Evolutionary conservation across 2,888 invertebrate species (phyloP), one percentile per base, ranked within the genome.

Genomic region (Carpatolechia fugitivella): DNA sequence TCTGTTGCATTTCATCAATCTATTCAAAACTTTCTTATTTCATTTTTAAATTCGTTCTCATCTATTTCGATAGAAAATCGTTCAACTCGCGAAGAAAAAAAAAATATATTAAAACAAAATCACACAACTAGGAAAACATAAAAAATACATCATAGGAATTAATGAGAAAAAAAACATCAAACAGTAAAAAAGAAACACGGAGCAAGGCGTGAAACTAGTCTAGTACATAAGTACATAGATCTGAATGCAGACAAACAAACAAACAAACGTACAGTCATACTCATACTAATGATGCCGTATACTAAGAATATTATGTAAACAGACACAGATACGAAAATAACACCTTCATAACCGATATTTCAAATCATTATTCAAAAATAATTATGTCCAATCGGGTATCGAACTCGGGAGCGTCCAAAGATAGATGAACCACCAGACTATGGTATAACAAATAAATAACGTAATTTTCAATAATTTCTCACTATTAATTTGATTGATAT

Each of bases 141-240:
- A 44, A 46, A 48, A 50, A 44, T 51, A 50, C 51, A 55, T 10
- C 35, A 31, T 50, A 36, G 36, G 35, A 50, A 55, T 50, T 55
- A 51, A 44, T 50, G 50, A 55, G 44, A 50, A 44, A 55, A 40
- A 18, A 55, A 52, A 59, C 57, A 55, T 50, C 33, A 24, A 49
- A 56, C 58, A 33, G 18, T 41, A 11, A 31, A 52, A n/a, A 52
- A 44, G 44, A 56, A 54, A 41, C 40, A 30, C 18, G n/a, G 41
- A 38, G 57, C 52, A 58, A 58, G 44, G 48, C 54, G 36, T 47
- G 55, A 24, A 44, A n/a, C n/a, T n/a, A n/a, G 52, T 53, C 3
- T 24, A 24, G 24, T 24, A 24, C 24, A 6, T 46, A 40, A 16
- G 29, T 47, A 47, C 29, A 13, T 14, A 47, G 14, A 47, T 30